Evolutionary conservation across 92 coral and sea anemone species (phyloP), one percentile per base, ranked within the genome.

Genomic region (Meandrina meandrites): DNA sequence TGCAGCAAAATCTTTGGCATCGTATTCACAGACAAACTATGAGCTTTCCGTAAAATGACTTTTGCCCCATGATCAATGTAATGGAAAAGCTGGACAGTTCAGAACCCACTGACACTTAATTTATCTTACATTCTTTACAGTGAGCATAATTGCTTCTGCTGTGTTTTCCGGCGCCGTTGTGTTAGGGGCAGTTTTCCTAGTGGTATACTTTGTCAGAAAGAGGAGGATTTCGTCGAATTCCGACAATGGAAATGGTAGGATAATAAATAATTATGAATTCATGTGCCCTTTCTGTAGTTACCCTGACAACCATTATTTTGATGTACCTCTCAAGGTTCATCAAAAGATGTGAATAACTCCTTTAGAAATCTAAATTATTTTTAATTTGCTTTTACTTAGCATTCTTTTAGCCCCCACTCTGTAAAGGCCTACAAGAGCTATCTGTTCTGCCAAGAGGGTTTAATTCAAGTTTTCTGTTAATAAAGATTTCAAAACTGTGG

Each of bases 101-200:
- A 62, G 69, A 22, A 71, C 2, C 45, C 36, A 71, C 76, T 71
- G 45, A 34, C 48, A 18, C 14, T 50, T 51, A 1, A 45, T 48
- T 30, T 42, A 24, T 58, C 21, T 4, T 7, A 12, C 28, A 4
- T 22, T 58, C 15, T n/a, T 62, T 62, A 28, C 56, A 80, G 83
- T 40, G 16, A 15, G 9, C 22, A 62, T 80, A 22, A 60, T 56
- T 56, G 82, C 13, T 21, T 54, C 72, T 30, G 53, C 83, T 34
- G 83, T 62, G 35, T 80, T 83, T 11, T 51, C 86, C 19, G 34
- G 70, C 56, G 21, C 42, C 28, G 35, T 51, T 34, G 79, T 11
- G 10, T 47, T 83, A 4, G 34, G 32, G 4, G 69, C 35, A 12
- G 69, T 51, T 53, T 71, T 83, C 31, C 13, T 83, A 11, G 32